Evolutionary conservation across 2,797 vertebrate genomes (phyloP).

Genomic region (Leptoclinus maculatus): DNA sequence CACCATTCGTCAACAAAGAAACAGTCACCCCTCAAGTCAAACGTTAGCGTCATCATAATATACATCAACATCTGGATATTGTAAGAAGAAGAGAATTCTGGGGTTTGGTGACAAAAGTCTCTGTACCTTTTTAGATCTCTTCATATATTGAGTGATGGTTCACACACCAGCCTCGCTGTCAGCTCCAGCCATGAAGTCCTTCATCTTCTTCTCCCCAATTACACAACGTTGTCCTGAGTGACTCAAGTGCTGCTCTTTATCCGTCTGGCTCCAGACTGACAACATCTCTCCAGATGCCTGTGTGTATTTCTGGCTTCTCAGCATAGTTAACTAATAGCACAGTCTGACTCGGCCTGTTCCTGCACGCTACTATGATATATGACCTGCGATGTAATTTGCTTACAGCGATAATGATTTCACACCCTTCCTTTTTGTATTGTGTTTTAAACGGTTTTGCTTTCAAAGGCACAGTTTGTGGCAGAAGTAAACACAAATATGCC

Average conservation of each 20-base stretch:
- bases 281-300: constrained; percentile 38
- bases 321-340: constrained; percentile 74
- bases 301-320: constrained; percentile 63
- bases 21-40: neutral
- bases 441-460: neutral
- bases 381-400: neutral
- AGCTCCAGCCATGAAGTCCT: constrained; percentile 13
- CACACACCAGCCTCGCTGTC: constrained; percentile 8
- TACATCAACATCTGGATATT: neutral
- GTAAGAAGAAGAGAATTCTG: neutral
- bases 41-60: neutral
- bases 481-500: neutral
- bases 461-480: neutral
- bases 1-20: neutral
- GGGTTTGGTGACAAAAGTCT: neutral
- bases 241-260: constrained; percentile 43
- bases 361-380: constrained; percentile 56
- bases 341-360: constrained; percentile 60
- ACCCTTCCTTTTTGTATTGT: neutral
- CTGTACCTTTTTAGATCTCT: neutral
- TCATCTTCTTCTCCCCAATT: constrained; percentile 21
- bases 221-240: constrained; percentile 12
- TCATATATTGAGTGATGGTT: neutral
- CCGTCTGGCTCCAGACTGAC: constrained; percentile 48
- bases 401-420: neutral